Evolutionary conservation across 1,140 invertebrate genomes (phyloP), one percentile per base, ranked within the genome.

Genomic region (Saccostrea echinata): DNA sequence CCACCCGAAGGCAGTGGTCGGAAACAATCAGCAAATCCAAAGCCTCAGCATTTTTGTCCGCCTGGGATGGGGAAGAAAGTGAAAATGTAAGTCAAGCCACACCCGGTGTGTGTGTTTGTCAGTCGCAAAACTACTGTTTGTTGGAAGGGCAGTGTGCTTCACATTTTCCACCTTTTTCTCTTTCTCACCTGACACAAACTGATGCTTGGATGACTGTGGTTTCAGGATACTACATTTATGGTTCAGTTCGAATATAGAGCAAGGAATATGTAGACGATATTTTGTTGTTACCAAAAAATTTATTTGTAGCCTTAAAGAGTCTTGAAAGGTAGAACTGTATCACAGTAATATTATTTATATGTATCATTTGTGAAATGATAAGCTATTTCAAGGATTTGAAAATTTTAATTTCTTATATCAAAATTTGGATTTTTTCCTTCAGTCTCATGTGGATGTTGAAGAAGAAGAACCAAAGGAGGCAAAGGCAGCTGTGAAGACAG

Each of bases 1-100:
- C 97, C 57, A 97, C 97, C 0, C 95, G 97, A 12, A 95, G 96
- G 90, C 96, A 97, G 55, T 97, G 97, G 97, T 97, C 96, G 30
- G 96, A 97, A 93, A 97, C 96, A 96, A 92, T 95, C 83, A 84
- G 90, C 86, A 93, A 92, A 84, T 90, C 92, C 61, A 83, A 84
- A 61, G 83, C 81, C 35, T 86, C 84, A 33, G 86, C 85, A 33
- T 76, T 84, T 35, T 27, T 53, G 13, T 86, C 90, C 33, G 89
- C 88, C 57, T 86, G 86, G 27, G 90, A 90, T 33, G 88, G 90
- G 43, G 91, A 91, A 87, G 92, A 94, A 82, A 91, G 91, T 88
- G 92, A 93, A 87, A 92, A 89, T 90, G 90, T 88, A 88, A 89
- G 88, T 89, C 68, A 87, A 64, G 89, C 89, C 86, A 71, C 61